Base-by-base conservation (phyloP, 1,140 invertebrate species). In the Ganaspis sp. region DNA sequence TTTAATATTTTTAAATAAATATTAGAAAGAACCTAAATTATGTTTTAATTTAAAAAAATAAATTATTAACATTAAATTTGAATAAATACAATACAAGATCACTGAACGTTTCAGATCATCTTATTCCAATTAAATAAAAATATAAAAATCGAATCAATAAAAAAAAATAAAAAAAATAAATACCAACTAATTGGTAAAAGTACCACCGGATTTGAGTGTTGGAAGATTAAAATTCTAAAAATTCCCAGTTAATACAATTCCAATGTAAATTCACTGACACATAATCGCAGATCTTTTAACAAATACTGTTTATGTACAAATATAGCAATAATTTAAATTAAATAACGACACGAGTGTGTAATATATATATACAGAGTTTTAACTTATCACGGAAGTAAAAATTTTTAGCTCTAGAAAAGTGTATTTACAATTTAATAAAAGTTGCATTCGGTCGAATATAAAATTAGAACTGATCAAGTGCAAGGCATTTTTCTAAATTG, bases 221-320 rank as follows among this genome's bases (percentile, higher is more conserved):
- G 11, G 23, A 64, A 4, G 15, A 29, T 64, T 34, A 49, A 15
- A 49, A 49, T 49, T 49, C 15, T 49, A 29, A 64, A 64, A 34
- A 6, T 29, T 29, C 45, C 8, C 19, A 6, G 9, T 64, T 64
- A 64, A 64, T 64, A 64, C 58, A 29, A 64, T 34, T 64, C 12
- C 23, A 64, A 58, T 58, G 2, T 1, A 29, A 64, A 64, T 29
- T 29, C 11, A 64, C 21, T 12, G 21, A 64, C 54, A 26, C 11
- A 49, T 11, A 64, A 29, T 64, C 12, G 26, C 58, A 64, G 26
- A 64, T 64, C 26, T 64, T 64, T 64, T 34, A 64, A 64, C 58
- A 26, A 64, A 64, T 64, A 64, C 21, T 64, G 58, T 64, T 64
- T 64, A 64, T 64, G 58, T 64, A 64, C 58, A 64, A 64, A 64